Base-by-base conservation (phyloP, 2,888 invertebrate genomes). In the Apamea crenata region DNA sequence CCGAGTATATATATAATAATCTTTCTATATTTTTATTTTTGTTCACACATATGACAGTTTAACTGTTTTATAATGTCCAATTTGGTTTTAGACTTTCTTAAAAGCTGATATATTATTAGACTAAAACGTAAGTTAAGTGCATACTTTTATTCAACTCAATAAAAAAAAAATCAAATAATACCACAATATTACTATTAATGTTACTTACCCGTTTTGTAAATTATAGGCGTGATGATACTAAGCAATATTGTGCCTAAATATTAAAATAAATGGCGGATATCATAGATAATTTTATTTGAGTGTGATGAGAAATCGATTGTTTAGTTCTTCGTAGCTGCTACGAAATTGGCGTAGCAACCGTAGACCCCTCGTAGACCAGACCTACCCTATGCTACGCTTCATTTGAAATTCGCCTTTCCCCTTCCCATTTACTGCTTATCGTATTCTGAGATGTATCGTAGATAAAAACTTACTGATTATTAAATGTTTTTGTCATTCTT, bases 281-380 rank as follows among this genome's bases (percentile, higher is more conserved):
- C 25, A n/a, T 36, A 53, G 8, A 84, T 3, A 25, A 36, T 4
- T 66, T 14, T 16, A 29, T 44, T 44, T n/a, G 25, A 53, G 32
- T 25, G n/a, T 71, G 4, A 25, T 32, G 40, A 73, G n/a, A 50
- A 68, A 73, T 86, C 47, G 44, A 83, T 73, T 59, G 29, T 69
- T 40, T 18, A 29, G 67, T 78, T 84, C 59, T 70, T 76, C 65
- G 80, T 80, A 82, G 89, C 77, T 1, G 87, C 88, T 90, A 90
- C 88, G 80, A 81, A 65, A 71, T n/a, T 53, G 56, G 59, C 90
- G 89, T 89, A 89, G 89, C 74, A 83, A 73, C 40, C 89, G 89
- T 89, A 89, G 89, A 89, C 83, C 80, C 76, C 80, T 82, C 90
- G 89, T 89, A 89, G 89, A 83, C 36, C 56, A 12, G 61, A 74